A percentile compares a stretch with the other conserved stretches of the same genome.
Evolutionary conservation across 2,113 vertebrate genomes (phyloP).

Genomic region (Arvicanthis niloticus): DNA sequence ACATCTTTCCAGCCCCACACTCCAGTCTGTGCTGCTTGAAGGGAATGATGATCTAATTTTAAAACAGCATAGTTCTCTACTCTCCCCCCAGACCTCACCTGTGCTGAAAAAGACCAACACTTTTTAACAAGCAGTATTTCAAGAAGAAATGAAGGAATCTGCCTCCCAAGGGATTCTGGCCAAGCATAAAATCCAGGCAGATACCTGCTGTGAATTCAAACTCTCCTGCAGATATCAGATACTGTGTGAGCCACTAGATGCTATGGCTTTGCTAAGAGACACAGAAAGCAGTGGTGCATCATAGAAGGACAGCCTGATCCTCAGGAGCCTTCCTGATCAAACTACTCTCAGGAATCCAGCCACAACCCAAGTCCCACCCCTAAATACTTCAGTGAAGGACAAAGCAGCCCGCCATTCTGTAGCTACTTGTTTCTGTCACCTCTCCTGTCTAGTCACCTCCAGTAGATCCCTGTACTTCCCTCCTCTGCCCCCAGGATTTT

Average conservation of each 20-base stretch:
- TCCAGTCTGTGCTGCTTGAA: neutral
- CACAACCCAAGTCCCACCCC: neutral
- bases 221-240: neutral
- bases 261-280: neutral
- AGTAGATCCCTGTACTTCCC: fast-evolving
- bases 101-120: neutral
- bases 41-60: slow-evolving; percentile 8
- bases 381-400: neutral
- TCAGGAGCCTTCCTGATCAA: neutral
- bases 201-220: slow-evolving; percentile 4
- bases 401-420: neutral
- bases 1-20: neutral
- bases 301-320: neutral
- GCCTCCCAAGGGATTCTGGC: neutral
- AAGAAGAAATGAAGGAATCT: neutral
- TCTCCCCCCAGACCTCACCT: neutral
- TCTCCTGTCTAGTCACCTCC: neutral
- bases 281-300: neutral
- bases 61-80: neutral
- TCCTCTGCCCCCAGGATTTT: neutral
- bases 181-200: neutral
- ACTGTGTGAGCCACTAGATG: neutral
- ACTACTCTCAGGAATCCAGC: neutral
- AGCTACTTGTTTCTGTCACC: neutral
- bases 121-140: slow-evolving; percentile 27